Base-by-base conservation (phyloP, 2,113 vertebrate genomes). In the Chitala chitala region DNA sequence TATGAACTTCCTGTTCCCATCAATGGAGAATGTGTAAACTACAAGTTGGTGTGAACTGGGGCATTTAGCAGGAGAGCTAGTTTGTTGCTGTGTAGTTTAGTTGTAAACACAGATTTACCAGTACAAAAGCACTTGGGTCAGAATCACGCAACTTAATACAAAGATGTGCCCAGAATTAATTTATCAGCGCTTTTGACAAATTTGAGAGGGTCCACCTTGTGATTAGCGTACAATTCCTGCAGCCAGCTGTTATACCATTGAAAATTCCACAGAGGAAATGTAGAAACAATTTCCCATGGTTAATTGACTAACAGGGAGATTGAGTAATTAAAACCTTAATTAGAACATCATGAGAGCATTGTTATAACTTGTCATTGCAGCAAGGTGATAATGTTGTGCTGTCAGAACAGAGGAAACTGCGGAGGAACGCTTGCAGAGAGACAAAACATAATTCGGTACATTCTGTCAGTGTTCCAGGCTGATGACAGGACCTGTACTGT, bases 271-370 rank as follows among this genome's bases (percentile, higher is more conserved):
- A 15, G 42, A 46, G 64, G 29, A 42, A 68, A 10, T 42, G 29
- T 29, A n/a, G 42, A 12, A 44, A 44, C 24, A 68, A 24, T 68
- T 68, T 68, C 24, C 64, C 10, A 9, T 24, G 64, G 64, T 68
- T 68, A 68, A 68, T 38, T 46, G 40, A 42, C 24, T 46, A 46
- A 68, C 42, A 68, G 24, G 42, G 26, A 26, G 42, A 24, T 46
- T 48, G 40, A 46, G 40, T 46, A 46, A 15, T n/a, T 44, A 68
- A 68, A 48, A 50, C 68, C 40, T 53, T 51, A 69, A 69, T 69
- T 69, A 69, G 26, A 50, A 51, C 46, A 51, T 50, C 36, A 65
- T 65, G 68, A 69, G 36, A 26, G 26, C 26, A 17, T 51, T 51
- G 33, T 69, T 69, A 69, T 50, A 31, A 51, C 33, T 22, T 36